Percentiles rank a stretch among this genome's conserved stretches.
phyloP scores from a whole-genome alignment of 1,140 invertebrate genomes.

The Catajapyx aquilonaris region DNA sequence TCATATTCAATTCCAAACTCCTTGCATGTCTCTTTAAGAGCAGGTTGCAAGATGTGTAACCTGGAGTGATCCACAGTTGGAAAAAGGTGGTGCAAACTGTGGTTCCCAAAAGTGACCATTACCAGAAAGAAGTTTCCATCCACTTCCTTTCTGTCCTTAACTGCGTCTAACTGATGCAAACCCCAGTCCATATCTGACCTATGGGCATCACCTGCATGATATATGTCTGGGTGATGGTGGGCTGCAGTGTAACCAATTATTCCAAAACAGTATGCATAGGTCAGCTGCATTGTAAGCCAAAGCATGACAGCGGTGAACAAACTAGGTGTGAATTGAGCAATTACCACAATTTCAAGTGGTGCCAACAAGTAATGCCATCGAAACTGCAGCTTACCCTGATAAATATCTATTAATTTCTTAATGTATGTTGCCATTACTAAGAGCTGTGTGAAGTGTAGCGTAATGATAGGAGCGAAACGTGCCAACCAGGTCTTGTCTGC shows the following conservation, averaged over 20 bases:
- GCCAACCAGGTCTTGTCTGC: conserved; percentile 10
- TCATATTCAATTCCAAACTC: conserved; percentile 12
- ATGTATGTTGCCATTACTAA: conserved; percentile 4
- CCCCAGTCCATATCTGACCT: conserved; percentile 1
- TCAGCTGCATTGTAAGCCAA: conserved; percentile 11
- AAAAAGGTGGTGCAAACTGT: conserved; percentile 18
- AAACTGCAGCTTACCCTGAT: conserved; percentile 9
- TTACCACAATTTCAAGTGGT: background rate
- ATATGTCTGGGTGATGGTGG: conserved; percentile 14
- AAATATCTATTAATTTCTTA: no score
- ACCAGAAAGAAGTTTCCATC: conserved; percentile 12
- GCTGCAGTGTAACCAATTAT: conserved; percentile 11
- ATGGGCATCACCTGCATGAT: conserved; percentile 15
- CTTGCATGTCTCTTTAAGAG: conserved; percentile 13
- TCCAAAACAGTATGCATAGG: conserved; percentile 8
- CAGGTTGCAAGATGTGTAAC: conserved; percentile 11
- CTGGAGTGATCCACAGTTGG: conserved; percentile 19
- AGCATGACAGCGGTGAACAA: conserved; percentile 4
- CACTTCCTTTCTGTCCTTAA: conserved; percentile 13
- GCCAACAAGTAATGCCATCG: conserved; percentile 1
- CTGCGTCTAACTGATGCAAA: conserved; percentile 18
- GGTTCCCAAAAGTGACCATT: conserved; percentile 16
- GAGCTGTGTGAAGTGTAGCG: conserved; percentile 10
- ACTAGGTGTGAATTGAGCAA: background rate
- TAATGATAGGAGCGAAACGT: conserved; percentile 7